Base-by-base conservation (phyloP, 35 echinoderm and acorn worm species). In the Patiria miniata region DNA sequence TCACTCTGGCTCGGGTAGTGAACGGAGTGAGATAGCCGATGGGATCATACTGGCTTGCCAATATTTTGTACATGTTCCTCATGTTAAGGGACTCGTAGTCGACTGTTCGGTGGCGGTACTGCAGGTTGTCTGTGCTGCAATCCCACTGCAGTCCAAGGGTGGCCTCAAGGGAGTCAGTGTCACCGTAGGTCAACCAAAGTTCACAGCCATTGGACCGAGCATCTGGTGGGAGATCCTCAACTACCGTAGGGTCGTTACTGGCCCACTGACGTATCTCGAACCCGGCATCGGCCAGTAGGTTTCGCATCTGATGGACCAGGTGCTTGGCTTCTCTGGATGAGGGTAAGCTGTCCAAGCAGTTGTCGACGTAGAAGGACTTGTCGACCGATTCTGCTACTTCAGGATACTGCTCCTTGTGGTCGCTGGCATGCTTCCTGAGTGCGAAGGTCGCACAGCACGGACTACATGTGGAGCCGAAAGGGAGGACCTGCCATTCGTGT, bases 281-380 rank as follows among this genome's bases (percentile, higher is more conserved):
- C n/a, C 78, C 85, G 14, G 78, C 85, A 22, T 89, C 37, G 37
- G 59, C 17, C 1, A 80, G 68, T 39, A 88, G 50, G 7, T 88
- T 32, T 2, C 68, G 47, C n/a, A 88, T 78, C 17, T 88, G 32
- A 8, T 18, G 34, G 33, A 77, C 39, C 0, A 81, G 77, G 34
- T 33, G 83, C 8, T 83, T 51, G 38, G 87, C 87, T 40, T 89
- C 52, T 40, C 26, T 26, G 5, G 19, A 15, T 37, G 21, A 44
- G 10, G 78, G 37, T 81, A 93, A 34, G 21, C 85, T 82, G 23
- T 68, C 83, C 47, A 93, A 16, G n/a, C 91, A 51, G 52, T 93
- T 85, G 40, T 93, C 91, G 14, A 93, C 85, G 44, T 88, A 93
- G 65, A 93, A 93, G 36, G 77, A 77, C 30, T 84, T 61, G 61